Evolutionary conservation across 2,113 vertebrate genomes (phyloP).

Genomic region (Irena cyanogastra): DNA sequence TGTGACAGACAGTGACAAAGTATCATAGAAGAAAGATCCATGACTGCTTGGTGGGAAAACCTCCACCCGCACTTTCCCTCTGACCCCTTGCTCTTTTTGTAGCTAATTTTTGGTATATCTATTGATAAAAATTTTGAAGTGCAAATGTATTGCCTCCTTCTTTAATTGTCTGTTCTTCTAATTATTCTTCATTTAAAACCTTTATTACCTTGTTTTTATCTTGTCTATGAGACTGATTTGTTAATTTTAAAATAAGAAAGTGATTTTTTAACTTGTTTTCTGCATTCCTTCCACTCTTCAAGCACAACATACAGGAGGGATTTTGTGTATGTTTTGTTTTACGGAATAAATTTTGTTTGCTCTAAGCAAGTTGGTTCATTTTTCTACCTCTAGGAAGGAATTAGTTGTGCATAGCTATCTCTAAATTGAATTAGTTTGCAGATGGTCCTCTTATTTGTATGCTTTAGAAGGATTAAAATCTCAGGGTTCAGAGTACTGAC

Average conservation of each 20-base stretch:
- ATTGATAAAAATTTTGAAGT: background rate
- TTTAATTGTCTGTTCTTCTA: background rate
- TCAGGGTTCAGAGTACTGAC: background rate
- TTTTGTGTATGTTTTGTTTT: background rate
- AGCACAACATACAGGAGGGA: fast-evolving
- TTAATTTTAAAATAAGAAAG: background rate
- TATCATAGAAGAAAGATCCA: background rate
- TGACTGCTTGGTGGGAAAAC: background rate
- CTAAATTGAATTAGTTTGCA: conserved; percentile 13
- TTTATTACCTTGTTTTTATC: background rate
- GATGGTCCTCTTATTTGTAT: background rate
- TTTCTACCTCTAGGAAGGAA: background rate
- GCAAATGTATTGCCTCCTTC: background rate
- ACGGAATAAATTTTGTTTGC: background rate
- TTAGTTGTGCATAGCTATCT: background rate
- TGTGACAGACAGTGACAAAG: background rate
- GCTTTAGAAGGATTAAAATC: conserved; percentile 2
- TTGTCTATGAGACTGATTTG: background rate
- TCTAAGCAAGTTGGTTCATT: background rate
- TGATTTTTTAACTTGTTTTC: background rate
- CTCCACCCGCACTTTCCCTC: background rate
- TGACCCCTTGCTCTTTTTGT: background rate
- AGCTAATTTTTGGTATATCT: background rate
- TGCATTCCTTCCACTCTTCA: background rate
- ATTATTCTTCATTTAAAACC: background rate